Conservation (phyloP, 2,888 invertebrate species). For the Papilio demoleus region DNA sequence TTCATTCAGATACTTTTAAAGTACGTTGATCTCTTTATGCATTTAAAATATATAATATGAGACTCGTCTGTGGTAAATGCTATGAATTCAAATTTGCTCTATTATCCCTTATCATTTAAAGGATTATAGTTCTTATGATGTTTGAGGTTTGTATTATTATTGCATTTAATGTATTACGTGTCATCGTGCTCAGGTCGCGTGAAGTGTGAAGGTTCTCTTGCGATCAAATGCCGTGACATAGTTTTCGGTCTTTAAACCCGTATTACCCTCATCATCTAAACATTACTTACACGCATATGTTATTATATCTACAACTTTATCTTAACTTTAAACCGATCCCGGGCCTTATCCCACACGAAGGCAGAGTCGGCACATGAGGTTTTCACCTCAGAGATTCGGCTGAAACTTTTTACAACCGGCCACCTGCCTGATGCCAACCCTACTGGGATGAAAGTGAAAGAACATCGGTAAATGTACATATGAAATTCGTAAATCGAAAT, state of each 20-base stretch:
- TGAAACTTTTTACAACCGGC: too few species aligned
- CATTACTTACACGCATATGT: background rate
- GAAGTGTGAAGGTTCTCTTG: slow-evolving; percentile 33
- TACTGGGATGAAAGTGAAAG: too few species aligned
- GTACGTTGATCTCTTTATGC: background rate
- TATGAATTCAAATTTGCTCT: background rate
- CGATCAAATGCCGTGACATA: slow-evolving; percentile 32
- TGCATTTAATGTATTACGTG: background rate
- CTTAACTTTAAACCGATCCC: too few species aligned
- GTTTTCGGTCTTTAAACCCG: slow-evolving; percentile 27
- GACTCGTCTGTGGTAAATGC: background rate
- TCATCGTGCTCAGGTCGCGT: slow-evolving; percentile 32
- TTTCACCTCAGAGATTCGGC: too few species aligned
- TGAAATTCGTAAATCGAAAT: too few species aligned
- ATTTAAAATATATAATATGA: background rate
- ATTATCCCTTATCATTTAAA: background rate
- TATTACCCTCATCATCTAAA: background rate
- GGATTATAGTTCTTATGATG: background rate
- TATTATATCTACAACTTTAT: too few species aligned
- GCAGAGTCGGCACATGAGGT: too few species aligned
- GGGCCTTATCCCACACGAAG: too few species aligned
- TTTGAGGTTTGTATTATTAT: slow-evolving; percentile 7
- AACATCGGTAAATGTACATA: too few species aligned
- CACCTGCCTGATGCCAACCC: too few species aligned
- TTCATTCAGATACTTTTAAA: background rate